These are phyloP conservation scores for Diorhabda carinulata DNA, from an alignment of 1,140 invertebrate genomes.

Conservation along the genomic window DNA sequence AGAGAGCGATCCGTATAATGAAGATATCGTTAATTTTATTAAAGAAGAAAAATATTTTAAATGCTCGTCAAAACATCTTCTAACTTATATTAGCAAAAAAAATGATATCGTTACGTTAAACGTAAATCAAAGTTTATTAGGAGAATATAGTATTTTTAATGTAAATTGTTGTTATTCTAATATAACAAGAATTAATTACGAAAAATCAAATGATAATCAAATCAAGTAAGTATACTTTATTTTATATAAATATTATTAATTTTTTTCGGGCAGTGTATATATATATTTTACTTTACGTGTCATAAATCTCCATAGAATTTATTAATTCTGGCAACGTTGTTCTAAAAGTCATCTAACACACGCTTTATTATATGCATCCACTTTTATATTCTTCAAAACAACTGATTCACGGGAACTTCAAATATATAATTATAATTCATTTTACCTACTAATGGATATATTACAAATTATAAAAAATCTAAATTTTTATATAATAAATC, in stretches of 20 bases:
- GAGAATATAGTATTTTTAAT: conserved; percentile 22
- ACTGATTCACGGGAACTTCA: too few species aligned
- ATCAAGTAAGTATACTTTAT: conserved; percentile 26
- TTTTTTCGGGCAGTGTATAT: too few species aligned
- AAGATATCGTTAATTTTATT: conserved; percentile 32
- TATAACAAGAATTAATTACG: conserved; percentile 28
- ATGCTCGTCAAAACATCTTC: conserved; percentile 24
- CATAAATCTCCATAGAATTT: too few species aligned
- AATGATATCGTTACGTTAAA: conserved; percentile 22
- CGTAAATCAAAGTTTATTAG: conserved; percentile 26
- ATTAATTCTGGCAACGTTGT: too few species aligned
- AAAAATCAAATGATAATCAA: conserved; percentile 19
- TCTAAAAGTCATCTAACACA: too few species aligned
- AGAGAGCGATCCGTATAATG: conserved; percentile 33
- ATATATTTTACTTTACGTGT: too few species aligned
- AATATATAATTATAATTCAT: too few species aligned
- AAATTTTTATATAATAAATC: too few species aligned
- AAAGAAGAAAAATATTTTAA: conserved; percentile 25
- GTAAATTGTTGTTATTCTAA: conserved; percentile 36
- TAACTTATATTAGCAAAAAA: conserved; percentile 32
- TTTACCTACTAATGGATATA: too few species aligned
- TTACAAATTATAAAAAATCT: too few species aligned
- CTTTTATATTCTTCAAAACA: too few species aligned
- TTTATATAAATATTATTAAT: not conserved
- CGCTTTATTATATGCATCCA: too few species aligned